These are phyloP conservation scores for Radopholus similis DNA, from an alignment of 1,140 invertebrate species.

Conservation along the genomic window DNA sequence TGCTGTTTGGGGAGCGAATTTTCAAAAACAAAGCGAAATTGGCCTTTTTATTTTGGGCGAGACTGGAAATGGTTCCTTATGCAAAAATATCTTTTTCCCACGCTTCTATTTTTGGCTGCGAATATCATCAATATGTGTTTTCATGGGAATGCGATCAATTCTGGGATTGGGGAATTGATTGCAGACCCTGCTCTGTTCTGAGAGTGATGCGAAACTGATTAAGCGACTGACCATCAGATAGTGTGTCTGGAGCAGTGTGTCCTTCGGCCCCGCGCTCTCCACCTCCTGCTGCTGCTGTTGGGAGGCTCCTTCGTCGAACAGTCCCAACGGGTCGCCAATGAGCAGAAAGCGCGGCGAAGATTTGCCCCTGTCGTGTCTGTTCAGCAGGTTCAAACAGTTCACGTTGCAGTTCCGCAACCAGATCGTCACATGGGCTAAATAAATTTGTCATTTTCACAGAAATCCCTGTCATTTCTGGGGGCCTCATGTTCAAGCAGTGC, in stretches of 20 bases:
- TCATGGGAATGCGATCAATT: too few species aligned
- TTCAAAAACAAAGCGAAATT: conserved; percentile 1
- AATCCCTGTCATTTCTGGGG: too few species aligned
- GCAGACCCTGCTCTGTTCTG: not conserved
- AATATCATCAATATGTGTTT: not conserved
- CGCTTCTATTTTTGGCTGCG: not conserved
- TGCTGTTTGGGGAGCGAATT: conserved; percentile 25
- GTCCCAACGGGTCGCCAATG: conserved; percentile 29
- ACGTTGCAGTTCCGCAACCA: conserved; percentile 39
- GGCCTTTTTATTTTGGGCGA: conserved; percentile 11
- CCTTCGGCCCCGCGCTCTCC: not conserved
- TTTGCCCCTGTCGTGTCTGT: conserved; percentile 17
- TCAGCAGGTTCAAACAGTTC: conserved; percentile 28
- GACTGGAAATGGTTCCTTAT: conserved; percentile 18
- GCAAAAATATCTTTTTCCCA: not conserved
- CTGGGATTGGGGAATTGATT: conserved; percentile 2
- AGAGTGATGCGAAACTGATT: too few species aligned
- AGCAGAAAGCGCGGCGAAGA: conserved; percentile 39
- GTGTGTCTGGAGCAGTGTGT: conserved; percentile 6
- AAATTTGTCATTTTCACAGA: conserved; percentile 21
- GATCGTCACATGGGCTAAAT: conserved; percentile 32
- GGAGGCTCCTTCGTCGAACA: conserved; percentile 24
- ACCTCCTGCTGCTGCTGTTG: not conserved
- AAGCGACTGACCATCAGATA: conserved; percentile 22
- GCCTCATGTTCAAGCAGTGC: too few species aligned